Base-by-base conservation (phyloP, 2,888 invertebrate species). In the Calephelis perditalis region DNA sequence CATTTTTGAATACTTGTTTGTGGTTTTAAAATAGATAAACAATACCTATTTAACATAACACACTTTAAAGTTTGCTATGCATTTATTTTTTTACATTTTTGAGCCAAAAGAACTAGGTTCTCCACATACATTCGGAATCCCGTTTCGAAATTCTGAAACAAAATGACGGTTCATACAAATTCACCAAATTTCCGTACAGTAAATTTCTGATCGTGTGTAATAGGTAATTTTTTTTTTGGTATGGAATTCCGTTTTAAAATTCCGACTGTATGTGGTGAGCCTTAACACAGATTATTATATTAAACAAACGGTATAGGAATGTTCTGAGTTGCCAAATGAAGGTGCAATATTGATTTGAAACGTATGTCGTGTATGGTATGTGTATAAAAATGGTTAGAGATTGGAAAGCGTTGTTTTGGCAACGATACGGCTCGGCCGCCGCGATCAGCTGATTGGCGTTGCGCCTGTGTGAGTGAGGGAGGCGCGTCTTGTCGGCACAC, bases 371-470 rank as follows among this genome's bases (percentile, higher is more conserved):
- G 26, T 52, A 52, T 35, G 52, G 52, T 35, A 40, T 40, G 52
- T 52, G 52, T 52, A 52, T 52, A 35, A 52, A 52, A 52, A 52
- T 52, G 52, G 26, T 49, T 49, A 49, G 49, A 49, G 40, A 40
- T 40, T 40, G 40, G 40, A 40, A 40, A 40, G 40, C 61, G 63
- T 63, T 65, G 64, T 63, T 67, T 67, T 67, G 67, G 67, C 68
- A 65, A 63, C 67, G 68, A 40, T 40, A 63, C 66, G 64, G 66
- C 70, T 63, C 63, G 60, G 62, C 63, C 60, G 61, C 75, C 78
- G 78, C 79, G 83, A 85, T 86, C 88, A 87, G 88, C 88, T 87
- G 87, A 86, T 84, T 82, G 84, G 82, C 74, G 73, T 71, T 68
- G 71, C 68, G 69, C 46, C 67, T 62, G 75, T 68, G 71, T 67